Base-by-base conservation (phyloP, 2,113 vertebrate species). In the Notothenia coriiceps region DNA sequence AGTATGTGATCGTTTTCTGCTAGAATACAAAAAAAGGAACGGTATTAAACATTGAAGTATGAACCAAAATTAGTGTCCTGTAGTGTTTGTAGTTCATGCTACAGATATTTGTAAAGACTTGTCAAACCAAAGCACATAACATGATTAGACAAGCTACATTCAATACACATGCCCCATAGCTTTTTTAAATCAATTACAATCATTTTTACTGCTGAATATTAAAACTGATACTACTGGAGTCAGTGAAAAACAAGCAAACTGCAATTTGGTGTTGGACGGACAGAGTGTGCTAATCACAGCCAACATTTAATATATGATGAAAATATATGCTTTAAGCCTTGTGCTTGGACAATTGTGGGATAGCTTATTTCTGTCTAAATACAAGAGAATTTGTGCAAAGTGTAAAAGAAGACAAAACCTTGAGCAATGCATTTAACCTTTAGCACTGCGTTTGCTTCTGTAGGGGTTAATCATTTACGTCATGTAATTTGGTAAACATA, bases 91-190 rank as follows among this genome's bases (percentile, higher is more conserved):
- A 78, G 81, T 85, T 91, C 89, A 88, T 92, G 88, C 88, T 90
- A 91, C 87, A 86, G 56, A 88, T 64, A 83, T 83, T 67, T 77
- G 70, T 67, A 73, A 85, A 86, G 81, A 91, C 82, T 86, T 64
- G 79, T 91, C 84, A 89, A 91, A 89, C 59, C 75, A 91, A 90
- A 93, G 80, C 82, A 90, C 77, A 77, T 75, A 89, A 88, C 78
- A 85, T 89, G 79, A 89, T 90, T 80, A 79, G 73, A 91, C 83
- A 82, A 86, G 83, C 86, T 91, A 93, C 92, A 94, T 94, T 93
- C 93, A 91, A 89, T 78, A 87, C 84, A 83, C 93, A 92, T 94
- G 93, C 92, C 91, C 89, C 90, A 90, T 85, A 86, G 80, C 51
- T 79, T 43, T 77, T 47, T 43, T 46, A 68, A 77, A 81, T 83